A percentile compares a stretch with the other conserved stretches of the same genome.
Evolutionary conservation across 35 echinoderm and acorn worm genomes (phyloP).

Genomic region (Holothuria glaberrima): DNA sequence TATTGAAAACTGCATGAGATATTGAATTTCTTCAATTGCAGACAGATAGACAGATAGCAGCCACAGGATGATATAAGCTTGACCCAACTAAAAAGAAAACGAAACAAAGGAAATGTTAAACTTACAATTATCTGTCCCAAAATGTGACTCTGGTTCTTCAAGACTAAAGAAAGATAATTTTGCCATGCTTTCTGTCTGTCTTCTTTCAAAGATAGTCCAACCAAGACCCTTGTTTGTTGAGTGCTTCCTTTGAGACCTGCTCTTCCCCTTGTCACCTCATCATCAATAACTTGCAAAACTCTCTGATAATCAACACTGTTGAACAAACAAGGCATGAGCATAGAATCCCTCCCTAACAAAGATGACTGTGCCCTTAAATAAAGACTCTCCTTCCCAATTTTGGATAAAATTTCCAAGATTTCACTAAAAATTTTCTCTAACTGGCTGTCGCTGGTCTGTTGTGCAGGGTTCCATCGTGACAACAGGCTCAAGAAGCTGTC

Average conservation of each 20-base stretch:
- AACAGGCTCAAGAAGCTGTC: conserved; percentile 55
- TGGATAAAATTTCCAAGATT: conserved; percentile 43
- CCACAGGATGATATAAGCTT: no score
- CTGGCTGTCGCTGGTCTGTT: conserved; percentile 50
- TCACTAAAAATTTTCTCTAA: conserved; percentile 58
- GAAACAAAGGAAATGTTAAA: neutral
- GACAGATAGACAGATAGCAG: no score
- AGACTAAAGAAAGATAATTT: conserved; percentile 50
- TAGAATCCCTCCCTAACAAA: neutral
- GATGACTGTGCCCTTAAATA: neutral
- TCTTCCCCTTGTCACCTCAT: neutral
- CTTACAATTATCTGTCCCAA: conserved; percentile 84
- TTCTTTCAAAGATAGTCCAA: conserved; percentile 53
- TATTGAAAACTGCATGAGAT: no score
- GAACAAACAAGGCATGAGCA: neutral
- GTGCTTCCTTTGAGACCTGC: conserved; percentile 50
- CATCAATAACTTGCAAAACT: neutral
- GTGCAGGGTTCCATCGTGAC: conserved; percentile 35
- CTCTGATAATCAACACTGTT: neutral
- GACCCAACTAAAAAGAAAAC: neutral
- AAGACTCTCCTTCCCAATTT: neutral
- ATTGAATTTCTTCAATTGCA: no score
- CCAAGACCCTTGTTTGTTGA: conserved; percentile 52
- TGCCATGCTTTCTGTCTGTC: conserved; percentile 78
- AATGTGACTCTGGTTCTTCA: conserved; percentile 65